These are phyloP conservation scores for Bubo bubo DNA, from an alignment of 2,113 vertebrate genomes.

Conservation along the genomic window DNA sequence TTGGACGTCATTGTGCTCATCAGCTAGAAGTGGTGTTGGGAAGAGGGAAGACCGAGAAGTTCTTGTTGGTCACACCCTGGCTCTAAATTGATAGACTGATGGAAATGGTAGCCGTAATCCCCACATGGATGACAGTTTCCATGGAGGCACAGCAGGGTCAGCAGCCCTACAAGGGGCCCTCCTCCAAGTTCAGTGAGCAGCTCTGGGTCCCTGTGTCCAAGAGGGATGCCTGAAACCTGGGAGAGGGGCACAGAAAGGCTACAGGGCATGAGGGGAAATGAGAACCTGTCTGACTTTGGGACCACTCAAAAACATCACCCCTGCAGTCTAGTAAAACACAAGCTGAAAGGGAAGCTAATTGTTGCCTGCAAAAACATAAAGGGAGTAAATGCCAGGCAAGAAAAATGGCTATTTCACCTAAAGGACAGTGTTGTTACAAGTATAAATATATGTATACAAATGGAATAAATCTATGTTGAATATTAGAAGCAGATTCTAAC, in stretches of 20 bases:
- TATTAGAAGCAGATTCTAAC: neutral
- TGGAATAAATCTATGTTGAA: neutral
- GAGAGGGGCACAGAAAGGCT: neutral
- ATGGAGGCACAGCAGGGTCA: neutral
- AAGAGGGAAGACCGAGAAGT: neutral
- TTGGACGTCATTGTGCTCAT: neutral
- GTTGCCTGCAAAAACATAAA: neutral
- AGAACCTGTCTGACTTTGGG: neutral
- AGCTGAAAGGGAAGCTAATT: neutral
- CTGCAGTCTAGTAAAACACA: neutral
- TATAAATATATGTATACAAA: neutral
- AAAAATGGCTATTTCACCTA: neutral
- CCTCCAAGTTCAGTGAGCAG: fast-evolving
- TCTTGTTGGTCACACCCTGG: neutral
- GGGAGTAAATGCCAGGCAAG: neutral
- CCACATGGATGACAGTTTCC: neutral
- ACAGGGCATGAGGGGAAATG: fast-evolving
- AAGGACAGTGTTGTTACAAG: neutral
- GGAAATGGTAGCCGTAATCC: neutral
- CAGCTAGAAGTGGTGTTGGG: neutral
- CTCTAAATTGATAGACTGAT: fast-evolving
- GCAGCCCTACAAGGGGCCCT: neutral
- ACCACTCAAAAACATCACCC: fast-evolving
- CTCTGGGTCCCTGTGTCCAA: neutral
- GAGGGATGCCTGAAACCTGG: neutral